A percentile compares a stretch with the other conserved stretches of the same genome.
These are phyloP conservation scores for Tortrix viridana DNA, from an alignment of 2,888 invertebrate species.

Conservation along the genomic window DNA sequence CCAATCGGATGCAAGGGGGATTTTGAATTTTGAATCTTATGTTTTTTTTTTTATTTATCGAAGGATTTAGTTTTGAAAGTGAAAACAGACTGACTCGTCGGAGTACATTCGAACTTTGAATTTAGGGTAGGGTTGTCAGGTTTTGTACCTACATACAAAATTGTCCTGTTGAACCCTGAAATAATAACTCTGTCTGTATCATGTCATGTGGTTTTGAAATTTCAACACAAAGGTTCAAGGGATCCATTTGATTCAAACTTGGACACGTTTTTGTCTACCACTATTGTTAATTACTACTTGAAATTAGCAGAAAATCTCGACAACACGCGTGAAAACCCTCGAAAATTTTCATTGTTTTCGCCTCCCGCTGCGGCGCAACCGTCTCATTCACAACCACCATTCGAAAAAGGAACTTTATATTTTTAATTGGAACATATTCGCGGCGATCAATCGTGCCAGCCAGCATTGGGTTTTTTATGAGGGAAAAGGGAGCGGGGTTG, in stretches of 20 bases:
- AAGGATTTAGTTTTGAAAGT: conserved; percentile 31
- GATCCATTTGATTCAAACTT: neutral
- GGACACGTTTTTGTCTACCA: neutral
- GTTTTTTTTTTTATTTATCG: conserved; percentile 49
- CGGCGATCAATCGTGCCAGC: conserved; percentile 61
- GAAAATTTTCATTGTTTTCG: conserved; percentile 30
- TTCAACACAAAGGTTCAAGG: neutral
- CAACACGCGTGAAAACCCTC: conserved; percentile 28
- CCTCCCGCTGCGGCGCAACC: conserved; percentile 54
- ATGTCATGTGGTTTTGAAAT: neutral
- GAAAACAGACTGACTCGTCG: conserved; percentile 6
- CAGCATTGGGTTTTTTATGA: conserved; percentile 45
- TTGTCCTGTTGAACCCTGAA: too few relatives aligned
- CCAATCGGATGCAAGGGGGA: conserved; percentile 57
- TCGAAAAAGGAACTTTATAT: conserved; percentile 55
- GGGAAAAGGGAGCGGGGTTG: conserved; percentile 43
- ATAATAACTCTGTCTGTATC: too few relatives aligned
- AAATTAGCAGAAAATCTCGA: conserved; percentile 33
- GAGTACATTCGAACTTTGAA: conserved; percentile 10
- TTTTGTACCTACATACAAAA: neutral
- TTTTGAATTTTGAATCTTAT: conserved; percentile 61
- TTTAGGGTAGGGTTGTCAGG: conserved; percentile 12
- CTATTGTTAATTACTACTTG: conserved; percentile 6
- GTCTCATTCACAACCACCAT: conserved; percentile 51
- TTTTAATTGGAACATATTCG: conserved; percentile 82